These are phyloP conservation scores for Falco biarmicus DNA, from an alignment of 2,797 vertebrate genomes.

Conservation along the genomic window DNA sequence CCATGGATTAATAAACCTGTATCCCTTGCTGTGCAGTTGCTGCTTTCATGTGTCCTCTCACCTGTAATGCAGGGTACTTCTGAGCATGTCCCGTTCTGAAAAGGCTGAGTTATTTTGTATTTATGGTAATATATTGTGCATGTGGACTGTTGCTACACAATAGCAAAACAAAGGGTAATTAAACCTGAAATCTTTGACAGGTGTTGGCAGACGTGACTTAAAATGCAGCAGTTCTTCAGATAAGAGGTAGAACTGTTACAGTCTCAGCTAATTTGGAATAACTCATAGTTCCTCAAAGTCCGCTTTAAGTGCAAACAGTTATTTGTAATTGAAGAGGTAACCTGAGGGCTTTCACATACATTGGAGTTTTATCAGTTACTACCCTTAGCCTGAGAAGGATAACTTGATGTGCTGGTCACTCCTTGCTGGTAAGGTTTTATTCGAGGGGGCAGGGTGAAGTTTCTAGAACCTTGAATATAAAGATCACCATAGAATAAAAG, in stretches of 20 bases:
- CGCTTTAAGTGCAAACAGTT: neutral
- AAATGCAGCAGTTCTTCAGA: neutral
- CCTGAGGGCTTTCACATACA: neutral
- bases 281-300: neutral
- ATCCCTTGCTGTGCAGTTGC: neutral
- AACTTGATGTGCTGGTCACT: neutral
- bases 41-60: neutral
- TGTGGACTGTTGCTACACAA: neutral
- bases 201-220: neutral
- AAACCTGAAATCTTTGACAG: neutral
- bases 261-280: neutral
- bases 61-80: neutral
- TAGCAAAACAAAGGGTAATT: neutral
- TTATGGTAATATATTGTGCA: accelerated
- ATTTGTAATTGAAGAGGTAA: neutral
- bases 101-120: neutral
- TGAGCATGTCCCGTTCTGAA: neutral
- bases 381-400: neutral
- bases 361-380: neutral
- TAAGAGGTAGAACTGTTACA: neutral
- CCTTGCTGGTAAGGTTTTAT: neutral
- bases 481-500: neutral
- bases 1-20: neutral
- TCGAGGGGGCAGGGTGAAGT: neutral
- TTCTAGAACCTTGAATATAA: neutral